These are phyloP conservation scores for Pavo muticus DNA, from an alignment of 2,113 vertebrate genomes.

Conservation along the genomic window DNA sequence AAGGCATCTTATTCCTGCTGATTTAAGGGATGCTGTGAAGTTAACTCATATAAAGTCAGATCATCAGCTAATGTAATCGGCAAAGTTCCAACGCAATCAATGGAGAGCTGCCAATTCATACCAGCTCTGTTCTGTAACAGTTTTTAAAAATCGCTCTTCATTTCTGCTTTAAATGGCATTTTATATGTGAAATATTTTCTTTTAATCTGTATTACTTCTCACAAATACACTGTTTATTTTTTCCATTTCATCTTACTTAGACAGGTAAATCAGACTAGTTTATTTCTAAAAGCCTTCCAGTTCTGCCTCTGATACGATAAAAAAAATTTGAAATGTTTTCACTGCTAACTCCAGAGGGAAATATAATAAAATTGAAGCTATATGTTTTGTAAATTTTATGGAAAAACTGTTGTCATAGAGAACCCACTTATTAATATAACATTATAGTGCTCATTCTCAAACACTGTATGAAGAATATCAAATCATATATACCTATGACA, in stretches of 20 bases:
- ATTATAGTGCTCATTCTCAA: not conserved
- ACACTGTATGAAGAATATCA: not conserved
- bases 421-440: conserved; percentile 1
- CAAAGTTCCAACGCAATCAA: conserved; percentile 45
- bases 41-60: conserved; percentile 47
- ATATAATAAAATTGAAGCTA: conserved; percentile 37
- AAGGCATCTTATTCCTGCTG: conserved; percentile 44
- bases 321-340: conserved; percentile 2
- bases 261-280: conserved; percentile 37
- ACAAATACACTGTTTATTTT: not conserved
- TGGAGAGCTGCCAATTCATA: conserved; percentile 51
- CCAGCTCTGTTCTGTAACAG: not conserved
- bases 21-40: conserved; percentile 58
- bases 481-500: not conserved
- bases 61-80: conserved; percentile 46
- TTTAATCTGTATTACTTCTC: conserved; percentile 23
- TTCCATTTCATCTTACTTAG: conserved; percentile 31
- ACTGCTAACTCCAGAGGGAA: not conserved
- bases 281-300: conserved; percentile 35
- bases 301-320: not conserved
- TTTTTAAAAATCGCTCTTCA: conserved; percentile 32
- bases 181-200: conserved; percentile 27
- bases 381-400: conserved; percentile 40
- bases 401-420: not conserved
- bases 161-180: conserved; percentile 23